phyloP scores from a whole-genome alignment of 2,888 invertebrate species.

The Drosophila paracracens region DNA sequence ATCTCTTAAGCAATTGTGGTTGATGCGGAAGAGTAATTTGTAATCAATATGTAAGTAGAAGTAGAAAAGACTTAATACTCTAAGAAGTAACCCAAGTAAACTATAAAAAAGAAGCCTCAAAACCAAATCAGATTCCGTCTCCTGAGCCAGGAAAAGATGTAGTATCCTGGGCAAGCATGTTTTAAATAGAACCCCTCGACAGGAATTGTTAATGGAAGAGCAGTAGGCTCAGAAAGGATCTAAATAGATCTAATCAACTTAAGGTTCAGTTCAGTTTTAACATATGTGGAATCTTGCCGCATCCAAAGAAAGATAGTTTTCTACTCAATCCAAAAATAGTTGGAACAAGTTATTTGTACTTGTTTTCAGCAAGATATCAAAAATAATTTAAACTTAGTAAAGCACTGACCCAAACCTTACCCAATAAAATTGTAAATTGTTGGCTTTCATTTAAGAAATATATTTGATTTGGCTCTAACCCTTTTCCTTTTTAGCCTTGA shows the following conservation, averaged over 20 bases:
- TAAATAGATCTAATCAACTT: background rate
- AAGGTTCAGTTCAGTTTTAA: background rate
- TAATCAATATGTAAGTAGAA: background rate
- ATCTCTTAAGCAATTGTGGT: background rate
- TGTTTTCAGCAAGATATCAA: background rate
- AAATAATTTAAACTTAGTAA: background rate
- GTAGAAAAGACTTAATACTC: background rate
- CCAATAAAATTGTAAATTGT: background rate
- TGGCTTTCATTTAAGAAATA: background rate
- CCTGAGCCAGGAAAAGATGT: background rate
- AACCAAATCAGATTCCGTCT: background rate
- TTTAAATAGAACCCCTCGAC: background rate
- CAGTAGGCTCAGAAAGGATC: background rate
- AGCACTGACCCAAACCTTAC: background rate
- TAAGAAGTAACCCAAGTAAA: background rate
- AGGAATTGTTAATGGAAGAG: background rate
- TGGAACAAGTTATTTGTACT: background rate
- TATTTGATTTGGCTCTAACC: background rate
- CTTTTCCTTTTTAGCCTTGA: background rate
- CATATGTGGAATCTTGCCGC: background rate
- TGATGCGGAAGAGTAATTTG: slow-evolving; percentile 1
- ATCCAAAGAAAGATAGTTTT: background rate
- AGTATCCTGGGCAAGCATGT: background rate
- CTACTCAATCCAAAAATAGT: background rate
- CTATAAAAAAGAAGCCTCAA: background rate